Percentiles rank a stretch among this genome's conserved stretches.
Evolutionary conservation across 2,797 vertebrate genomes (phyloP).

Genomic region (Clarias laeviceps): DNA sequence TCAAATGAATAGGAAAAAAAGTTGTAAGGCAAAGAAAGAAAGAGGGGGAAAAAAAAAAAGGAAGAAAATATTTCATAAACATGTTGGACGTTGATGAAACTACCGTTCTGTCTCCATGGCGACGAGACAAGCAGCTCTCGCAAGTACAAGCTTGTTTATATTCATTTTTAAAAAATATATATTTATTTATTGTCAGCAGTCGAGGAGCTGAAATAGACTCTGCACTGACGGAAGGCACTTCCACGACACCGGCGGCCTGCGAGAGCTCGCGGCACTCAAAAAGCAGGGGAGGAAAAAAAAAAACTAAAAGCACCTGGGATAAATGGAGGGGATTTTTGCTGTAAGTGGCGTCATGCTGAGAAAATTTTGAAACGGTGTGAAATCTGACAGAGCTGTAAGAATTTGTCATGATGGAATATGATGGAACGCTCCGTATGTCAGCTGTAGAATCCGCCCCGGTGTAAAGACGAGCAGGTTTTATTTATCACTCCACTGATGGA

Average conservation of each 20-base stretch:
- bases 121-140: constrained; percentile 31
- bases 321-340: neutral
- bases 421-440: neutral
- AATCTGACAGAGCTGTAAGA: neutral
- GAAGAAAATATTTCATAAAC: neutral
- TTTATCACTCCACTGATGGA: neutral
- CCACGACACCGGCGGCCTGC: neutral
- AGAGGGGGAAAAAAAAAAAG: neutral
- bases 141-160: constrained; percentile 26
- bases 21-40: constrained; percentile 10
- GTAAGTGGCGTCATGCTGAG: neutral
- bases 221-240: neutral
- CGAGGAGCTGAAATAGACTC: neutral
- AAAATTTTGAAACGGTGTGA: neutral
- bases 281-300: neutral
- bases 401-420: neutral
- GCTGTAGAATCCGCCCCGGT: neutral
- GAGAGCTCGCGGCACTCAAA: neutral
- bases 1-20: constrained; percentile 37
- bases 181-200: constrained; percentile 1
- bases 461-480: neutral
- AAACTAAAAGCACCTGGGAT: too few species aligned
- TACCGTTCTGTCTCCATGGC: constrained; percentile 33
- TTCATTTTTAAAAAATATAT: neutral
- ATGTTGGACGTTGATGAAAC: constrained; percentile 20